Evolutionary conservation across 2,797 vertebrate species (phyloP).

Genomic region (Xenopus petersii): DNA sequence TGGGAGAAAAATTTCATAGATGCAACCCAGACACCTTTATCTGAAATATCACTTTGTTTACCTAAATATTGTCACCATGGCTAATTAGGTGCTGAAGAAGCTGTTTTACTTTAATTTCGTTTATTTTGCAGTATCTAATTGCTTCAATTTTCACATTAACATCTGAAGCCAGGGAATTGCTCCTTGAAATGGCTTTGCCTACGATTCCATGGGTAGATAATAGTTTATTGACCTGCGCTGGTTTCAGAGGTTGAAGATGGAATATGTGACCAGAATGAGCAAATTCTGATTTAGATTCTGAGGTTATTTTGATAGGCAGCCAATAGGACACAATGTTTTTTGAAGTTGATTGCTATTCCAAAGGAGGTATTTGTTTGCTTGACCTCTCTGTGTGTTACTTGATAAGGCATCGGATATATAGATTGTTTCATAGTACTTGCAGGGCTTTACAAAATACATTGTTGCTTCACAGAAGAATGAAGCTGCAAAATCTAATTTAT

Average conservation of each 20-base stretch:
- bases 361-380: slow-evolving; percentile 28
- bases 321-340: slow-evolving; percentile 27
- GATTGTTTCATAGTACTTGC: slow-evolving; percentile 8
- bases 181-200: slow-evolving; percentile 31
- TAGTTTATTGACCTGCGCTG: slow-evolving; percentile 44
- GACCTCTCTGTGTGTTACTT: slow-evolving; percentile 34
- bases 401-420: slow-evolving; percentile 19
- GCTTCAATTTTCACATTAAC: slow-evolving; percentile 6
- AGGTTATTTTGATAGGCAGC: slow-evolving; percentile 14
- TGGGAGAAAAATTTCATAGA: neutral
- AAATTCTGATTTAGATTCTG: slow-evolving; percentile 29
- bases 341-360: slow-evolving; percentile 31
- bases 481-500: slow-evolving; percentile 1
- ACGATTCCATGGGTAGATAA: slow-evolving; percentile 31
- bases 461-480: neutral
- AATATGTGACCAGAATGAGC: slow-evolving; percentile 37
- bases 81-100: slow-evolving; percentile 3
- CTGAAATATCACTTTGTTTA: neutral
- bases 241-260: slow-evolving; percentile 30
- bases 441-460: neutral
- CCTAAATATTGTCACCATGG: neutral
- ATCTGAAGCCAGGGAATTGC: slow-evolving; percentile 15
- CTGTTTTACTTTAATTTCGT: slow-evolving; percentile 23
- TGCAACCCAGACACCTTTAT: neutral
- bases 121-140: slow-evolving; percentile 26